Conservation (phyloP, 2,888 invertebrate species). For the Metalampra italica region DNA sequence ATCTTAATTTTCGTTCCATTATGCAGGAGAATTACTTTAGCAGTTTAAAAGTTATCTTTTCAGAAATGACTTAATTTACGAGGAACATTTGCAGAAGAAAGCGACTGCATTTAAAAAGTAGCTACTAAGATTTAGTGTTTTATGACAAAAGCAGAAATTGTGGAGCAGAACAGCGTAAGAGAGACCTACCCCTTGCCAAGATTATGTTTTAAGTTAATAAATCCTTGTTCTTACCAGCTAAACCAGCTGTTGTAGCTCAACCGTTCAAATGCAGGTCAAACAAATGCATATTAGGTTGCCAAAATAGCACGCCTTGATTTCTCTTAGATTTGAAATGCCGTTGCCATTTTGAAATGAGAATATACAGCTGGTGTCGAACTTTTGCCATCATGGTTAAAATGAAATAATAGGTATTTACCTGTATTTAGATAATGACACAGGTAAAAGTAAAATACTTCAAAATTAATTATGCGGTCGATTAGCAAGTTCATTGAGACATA, state of each 20-base stretch:
- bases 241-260: neutral
- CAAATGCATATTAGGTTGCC: too few relatives aligned
- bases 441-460: too few relatives aligned
- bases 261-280: too few relatives aligned
- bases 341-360: too few relatives aligned
- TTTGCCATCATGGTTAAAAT: too few relatives aligned
- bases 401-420: too few relatives aligned
- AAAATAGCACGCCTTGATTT: too few relatives aligned
- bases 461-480: too few relatives aligned
- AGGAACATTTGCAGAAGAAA: conserved; percentile 40
- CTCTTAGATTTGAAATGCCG: neutral
- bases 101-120: conserved; percentile 52
- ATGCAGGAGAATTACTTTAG: too few relatives aligned
- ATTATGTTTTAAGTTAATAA: conserved; percentile 3
- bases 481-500: too few relatives aligned
- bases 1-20: too few relatives aligned
- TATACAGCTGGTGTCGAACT: neutral
- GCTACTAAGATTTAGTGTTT: conserved; percentile 59
- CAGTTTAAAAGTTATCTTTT: neutral
- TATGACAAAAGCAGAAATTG: conserved; percentile 57
- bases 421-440: too few relatives aligned
- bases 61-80: conserved; percentile 14
- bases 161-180: conserved; percentile 39
- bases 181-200: conserved; percentile 21
- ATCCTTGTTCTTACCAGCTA: neutral